Percentiles rank a stretch among this genome's conserved stretches.
These are phyloP conservation scores for Drosophila prostipennis DNA, from an alignment of 2,888 invertebrate species.

Conservation along the genomic window DNA sequence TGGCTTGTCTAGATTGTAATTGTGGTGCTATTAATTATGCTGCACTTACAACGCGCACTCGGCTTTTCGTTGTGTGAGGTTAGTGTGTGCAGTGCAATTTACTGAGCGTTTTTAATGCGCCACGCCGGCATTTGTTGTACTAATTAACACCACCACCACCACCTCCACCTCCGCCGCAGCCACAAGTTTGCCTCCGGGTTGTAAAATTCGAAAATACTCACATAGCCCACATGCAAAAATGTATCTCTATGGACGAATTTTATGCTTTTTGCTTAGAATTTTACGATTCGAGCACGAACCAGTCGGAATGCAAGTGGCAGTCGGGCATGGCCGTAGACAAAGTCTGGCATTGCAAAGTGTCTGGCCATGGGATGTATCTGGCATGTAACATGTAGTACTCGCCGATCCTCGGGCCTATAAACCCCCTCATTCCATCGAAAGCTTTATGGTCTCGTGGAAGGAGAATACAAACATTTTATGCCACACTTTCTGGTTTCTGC, in stretches of 20 bases:
- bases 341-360: slow-evolving; percentile 29
- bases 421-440: background rate
- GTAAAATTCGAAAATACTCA: slow-evolving; percentile 23
- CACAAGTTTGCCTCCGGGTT: slow-evolving; percentile 25
- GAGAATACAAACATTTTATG: slow-evolving; percentile 11
- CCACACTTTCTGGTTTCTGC: slow-evolving; percentile 25
- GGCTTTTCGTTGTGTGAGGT: slow-evolving; percentile 63
- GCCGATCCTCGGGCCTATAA: slow-evolving; percentile 9
- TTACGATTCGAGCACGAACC: slow-evolving; percentile 42
- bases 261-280: slow-evolving; percentile 37
- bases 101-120: slow-evolving; percentile 29
- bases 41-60: slow-evolving; percentile 36
- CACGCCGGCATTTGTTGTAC: slow-evolving; percentile 33
- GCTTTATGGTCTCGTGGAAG: background rate
- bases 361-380: slow-evolving; percentile 21
- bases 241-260: slow-evolving; percentile 32
- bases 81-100: slow-evolving; percentile 56
- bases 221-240: slow-evolving; percentile 17
- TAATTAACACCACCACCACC: slow-evolving; percentile 41
- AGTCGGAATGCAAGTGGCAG: slow-evolving; percentile 43
- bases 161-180: slow-evolving; percentile 2
- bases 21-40: slow-evolving; percentile 47
- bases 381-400: background rate
- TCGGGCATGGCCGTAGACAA: slow-evolving; percentile 28
- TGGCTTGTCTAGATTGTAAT: slow-evolving; percentile 28